Percentiles rank a stretch among this genome's conserved stretches.
Evolutionary conservation across 2,113 vertebrate species (phyloP).

Genomic region (Asarcornis scutulata): DNA sequence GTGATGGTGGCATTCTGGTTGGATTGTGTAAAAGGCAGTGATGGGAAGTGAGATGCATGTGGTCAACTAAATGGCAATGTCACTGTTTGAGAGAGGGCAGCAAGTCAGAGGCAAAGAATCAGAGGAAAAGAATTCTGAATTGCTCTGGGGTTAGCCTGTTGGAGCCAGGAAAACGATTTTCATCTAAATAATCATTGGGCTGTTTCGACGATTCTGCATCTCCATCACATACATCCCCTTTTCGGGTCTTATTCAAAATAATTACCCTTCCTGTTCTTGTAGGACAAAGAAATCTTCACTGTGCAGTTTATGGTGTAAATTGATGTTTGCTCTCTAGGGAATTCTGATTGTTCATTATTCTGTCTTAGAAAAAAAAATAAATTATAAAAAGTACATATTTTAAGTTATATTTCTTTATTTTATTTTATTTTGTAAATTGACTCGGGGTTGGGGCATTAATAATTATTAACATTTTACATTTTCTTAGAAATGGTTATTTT

Average conservation of each 20-base stretch:
- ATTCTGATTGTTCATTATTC: not conserved
- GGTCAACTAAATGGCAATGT: not conserved
- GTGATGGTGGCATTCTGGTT: not conserved
- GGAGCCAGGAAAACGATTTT: not conserved
- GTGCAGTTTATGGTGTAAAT: not conserved
- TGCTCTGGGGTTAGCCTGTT: not conserved
- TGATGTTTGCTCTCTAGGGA: not conserved
- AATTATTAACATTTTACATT: not conserved
- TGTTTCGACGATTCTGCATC: not conserved
- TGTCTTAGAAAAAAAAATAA: not conserved
- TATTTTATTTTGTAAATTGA: not conserved
- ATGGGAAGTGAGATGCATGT: not conserved
- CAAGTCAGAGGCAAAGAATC: not conserved
- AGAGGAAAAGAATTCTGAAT: not conserved
- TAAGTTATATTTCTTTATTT: not conserved
- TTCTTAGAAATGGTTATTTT: not conserved
- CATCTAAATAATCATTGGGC: not conserved
- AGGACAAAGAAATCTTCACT: not conserved
- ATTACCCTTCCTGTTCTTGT: not conserved
- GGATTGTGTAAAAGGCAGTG: not conserved
- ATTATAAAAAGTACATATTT: not conserved
- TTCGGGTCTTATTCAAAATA: not conserved
- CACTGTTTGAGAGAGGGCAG: not conserved
- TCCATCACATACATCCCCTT: not conserved
- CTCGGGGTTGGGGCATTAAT: not conserved